These are phyloP conservation scores for Sceloporus undulatus DNA, from an alignment of 2,113 vertebrate genomes.

Conservation along the genomic window DNA sequence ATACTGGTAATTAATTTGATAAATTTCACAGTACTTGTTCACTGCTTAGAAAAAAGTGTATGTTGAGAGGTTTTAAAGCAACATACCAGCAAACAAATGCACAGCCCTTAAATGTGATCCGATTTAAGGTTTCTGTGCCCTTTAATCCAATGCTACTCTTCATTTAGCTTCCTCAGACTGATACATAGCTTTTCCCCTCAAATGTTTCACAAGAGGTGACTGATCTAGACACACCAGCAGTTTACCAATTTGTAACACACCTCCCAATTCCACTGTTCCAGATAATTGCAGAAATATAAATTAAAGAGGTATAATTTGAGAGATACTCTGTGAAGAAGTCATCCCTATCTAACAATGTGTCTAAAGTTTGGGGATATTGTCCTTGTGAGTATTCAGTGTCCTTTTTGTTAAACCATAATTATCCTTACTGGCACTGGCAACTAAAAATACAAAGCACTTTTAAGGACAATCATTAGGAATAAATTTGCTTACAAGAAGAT, in stretches of 20 bases:
- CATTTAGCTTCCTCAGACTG: neutral
- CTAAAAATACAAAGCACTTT: neutral
- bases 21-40: neutral
- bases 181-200: too few species aligned
- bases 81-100: neutral
- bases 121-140: neutral
- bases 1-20: neutral
- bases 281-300: neutral
- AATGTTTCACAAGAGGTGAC: too few species aligned
- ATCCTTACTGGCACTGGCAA: neutral
- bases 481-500: neutral
- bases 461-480: neutral
- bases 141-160: neutral
- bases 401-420: neutral
- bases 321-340: neutral
- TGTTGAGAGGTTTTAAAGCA: neutral
- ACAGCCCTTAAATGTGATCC: neutral
- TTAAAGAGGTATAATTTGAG: neutral
- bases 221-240: neutral
- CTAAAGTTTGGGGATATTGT: neutral
- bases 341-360: neutral
- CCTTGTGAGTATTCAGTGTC: neutral
- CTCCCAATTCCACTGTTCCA: too few species aligned
- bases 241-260: neutral
- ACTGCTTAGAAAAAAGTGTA: neutral